phyloP scores from a whole-genome alignment of 2,797 vertebrate species.

The Danio albolineatus region DNA sequence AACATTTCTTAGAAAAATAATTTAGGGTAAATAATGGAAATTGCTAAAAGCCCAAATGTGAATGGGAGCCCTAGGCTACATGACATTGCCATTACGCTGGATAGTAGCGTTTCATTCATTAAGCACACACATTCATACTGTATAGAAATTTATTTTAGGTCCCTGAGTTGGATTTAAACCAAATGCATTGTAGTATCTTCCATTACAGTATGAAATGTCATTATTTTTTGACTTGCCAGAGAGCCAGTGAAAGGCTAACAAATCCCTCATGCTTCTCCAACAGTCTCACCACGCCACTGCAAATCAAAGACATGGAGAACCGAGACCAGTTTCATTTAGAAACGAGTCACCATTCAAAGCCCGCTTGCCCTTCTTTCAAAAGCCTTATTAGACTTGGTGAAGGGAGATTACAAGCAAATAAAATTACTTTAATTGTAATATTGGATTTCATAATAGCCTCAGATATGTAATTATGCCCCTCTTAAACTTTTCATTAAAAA shows the following conservation, averaged over 20 bases:
- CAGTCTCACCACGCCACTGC: slow-evolving; percentile 75
- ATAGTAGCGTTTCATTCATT: too few relatives aligned
- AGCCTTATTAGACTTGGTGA: slow-evolving; percentile 79
- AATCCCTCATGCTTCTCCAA: slow-evolving; percentile 77
- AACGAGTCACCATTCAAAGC: slow-evolving; percentile 72
- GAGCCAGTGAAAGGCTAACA: slow-evolving; percentile 80
- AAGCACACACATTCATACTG: too few relatives aligned
- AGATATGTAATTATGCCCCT: slow-evolving; percentile 81
- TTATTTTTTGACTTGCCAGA: slow-evolving; percentile 76
- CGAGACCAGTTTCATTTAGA: slow-evolving; percentile 71
- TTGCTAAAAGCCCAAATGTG: too few relatives aligned
- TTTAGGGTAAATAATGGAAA: too few relatives aligned
- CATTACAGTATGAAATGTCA: too few relatives aligned
- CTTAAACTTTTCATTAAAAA: slow-evolving; percentile 81
- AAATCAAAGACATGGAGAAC: slow-evolving; percentile 80
- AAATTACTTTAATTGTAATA: slow-evolving; percentile 83
- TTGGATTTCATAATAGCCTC: slow-evolving; percentile 81
- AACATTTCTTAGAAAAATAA: too few relatives aligned
- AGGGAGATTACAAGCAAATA: slow-evolving; percentile 85
- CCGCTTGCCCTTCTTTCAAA: slow-evolving; percentile 77
- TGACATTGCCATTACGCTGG: too few relatives aligned
- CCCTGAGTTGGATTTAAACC: too few relatives aligned
- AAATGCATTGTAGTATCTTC: too few relatives aligned
- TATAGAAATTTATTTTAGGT: too few relatives aligned
- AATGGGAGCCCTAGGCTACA: too few relatives aligned